phyloP scores from a whole-genome alignment of 1,140 invertebrate genomes.

The Acromyrmex charruanus region DNA sequence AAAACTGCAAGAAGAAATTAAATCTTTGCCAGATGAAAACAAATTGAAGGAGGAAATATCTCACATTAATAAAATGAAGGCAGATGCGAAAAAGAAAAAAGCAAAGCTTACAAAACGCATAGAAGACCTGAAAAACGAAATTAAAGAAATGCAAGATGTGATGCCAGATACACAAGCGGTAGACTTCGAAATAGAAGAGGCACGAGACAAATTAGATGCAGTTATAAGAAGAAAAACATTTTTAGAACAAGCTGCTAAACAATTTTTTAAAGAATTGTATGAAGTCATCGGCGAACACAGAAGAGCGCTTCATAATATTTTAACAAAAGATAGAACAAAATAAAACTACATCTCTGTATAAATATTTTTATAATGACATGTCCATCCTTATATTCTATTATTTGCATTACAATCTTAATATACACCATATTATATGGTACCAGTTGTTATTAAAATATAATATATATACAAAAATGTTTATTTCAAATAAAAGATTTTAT shows the following conservation, averaged over 20 bases:
- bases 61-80: slow-evolving; percentile 68
- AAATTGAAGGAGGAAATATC: slow-evolving; percentile 68
- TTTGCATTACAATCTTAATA: not conserved
- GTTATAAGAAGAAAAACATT: slow-evolving; percentile 67
- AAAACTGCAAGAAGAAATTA: slow-evolving; percentile 68
- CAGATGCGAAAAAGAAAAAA: slow-evolving; percentile 70
- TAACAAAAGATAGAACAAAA: slow-evolving; percentile 21
- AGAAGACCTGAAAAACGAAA: slow-evolving; percentile 70
- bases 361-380: not conserved
- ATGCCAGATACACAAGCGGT: slow-evolving; percentile 58
- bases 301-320: slow-evolving; percentile 25
- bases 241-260: slow-evolving; percentile 70
- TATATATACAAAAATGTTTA: slow-evolving; percentile 31
- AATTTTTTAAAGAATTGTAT: slow-evolving; percentile 77
- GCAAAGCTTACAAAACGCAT: slow-evolving; percentile 72
- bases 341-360: not conserved
- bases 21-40: slow-evolving; percentile 69
- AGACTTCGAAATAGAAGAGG: slow-evolving; percentile 69
- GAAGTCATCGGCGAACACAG: slow-evolving; percentile 72
- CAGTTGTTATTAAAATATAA: slow-evolving; percentile 37
- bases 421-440: not conserved
- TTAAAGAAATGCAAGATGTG: slow-evolving; percentile 63
- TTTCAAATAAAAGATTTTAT: slow-evolving; percentile 41
- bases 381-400: not conserved
- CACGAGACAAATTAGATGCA: slow-evolving; percentile 71